Conservation (phyloP, 2,888 invertebrate species). For the Cristatella mucedo region DNA sequence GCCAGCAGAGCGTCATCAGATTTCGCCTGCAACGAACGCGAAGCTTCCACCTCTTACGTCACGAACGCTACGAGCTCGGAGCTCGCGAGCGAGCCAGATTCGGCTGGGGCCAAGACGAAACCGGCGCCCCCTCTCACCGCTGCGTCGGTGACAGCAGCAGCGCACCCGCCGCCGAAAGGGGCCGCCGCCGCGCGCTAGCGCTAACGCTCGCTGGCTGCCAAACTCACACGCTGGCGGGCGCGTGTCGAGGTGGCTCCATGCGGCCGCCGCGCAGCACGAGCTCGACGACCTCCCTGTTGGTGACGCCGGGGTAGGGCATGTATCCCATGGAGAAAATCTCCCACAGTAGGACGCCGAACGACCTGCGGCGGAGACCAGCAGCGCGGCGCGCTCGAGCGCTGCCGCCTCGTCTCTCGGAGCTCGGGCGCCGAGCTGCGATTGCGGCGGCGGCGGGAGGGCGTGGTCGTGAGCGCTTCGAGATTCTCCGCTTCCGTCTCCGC, state of each 20-base stretch:
- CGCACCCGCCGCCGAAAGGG: not conserved
- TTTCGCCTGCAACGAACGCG: slow-evolving; percentile 45
- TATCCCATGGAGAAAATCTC: slow-evolving; percentile 63
- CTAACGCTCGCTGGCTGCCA: not conserved
- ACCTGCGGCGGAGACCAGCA: slow-evolving; percentile 41
- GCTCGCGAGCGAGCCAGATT: too few relatives aligned
- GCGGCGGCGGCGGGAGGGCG: too few relatives aligned
- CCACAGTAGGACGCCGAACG: slow-evolving; percentile 41
- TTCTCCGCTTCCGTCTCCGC: too few relatives aligned
- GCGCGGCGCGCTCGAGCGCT: too few relatives aligned
- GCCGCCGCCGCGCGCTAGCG: too few relatives aligned
- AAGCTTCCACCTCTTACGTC: not conserved
- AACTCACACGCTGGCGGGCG: slow-evolving; percentile 47
- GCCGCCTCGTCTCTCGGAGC: too few relatives aligned
- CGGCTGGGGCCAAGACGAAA: too few relatives aligned
- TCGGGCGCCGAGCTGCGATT: too few relatives aligned
- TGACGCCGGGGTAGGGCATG: slow-evolving; percentile 91
- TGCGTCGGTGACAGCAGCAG: not conserved
- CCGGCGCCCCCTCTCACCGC: too few relatives aligned
- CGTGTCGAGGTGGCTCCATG: slow-evolving; percentile 59
- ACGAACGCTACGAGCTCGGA: too few relatives aligned
- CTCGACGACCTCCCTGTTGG: slow-evolving; percentile 91
- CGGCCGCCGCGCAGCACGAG: slow-evolving; percentile 82
- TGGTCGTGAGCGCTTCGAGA: too few relatives aligned
- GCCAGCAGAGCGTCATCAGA: slow-evolving; percentile 91